phyloP scores from a whole-genome alignment of 2,888 invertebrate genomes.

The Archaeoteleia sp. region DNA sequence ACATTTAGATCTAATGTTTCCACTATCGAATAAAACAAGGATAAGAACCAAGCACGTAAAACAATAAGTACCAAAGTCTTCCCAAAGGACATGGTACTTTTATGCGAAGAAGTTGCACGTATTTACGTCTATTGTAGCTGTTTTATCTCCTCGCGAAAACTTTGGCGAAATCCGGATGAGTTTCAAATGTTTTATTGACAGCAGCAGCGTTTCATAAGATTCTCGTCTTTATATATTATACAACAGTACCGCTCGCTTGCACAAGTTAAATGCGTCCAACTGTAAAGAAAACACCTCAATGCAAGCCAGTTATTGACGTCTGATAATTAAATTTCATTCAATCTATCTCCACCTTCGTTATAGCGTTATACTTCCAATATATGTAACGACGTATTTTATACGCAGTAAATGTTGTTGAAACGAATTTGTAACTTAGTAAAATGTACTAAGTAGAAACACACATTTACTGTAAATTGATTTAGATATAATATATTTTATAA shows the following conservation, averaged over 20 bases:
- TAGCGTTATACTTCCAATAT: no score
- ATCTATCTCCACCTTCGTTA: no score
- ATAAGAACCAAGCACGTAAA: conserved; percentile 8
- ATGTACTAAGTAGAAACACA: no score
- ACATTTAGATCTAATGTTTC: neutral
- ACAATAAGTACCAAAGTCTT: conserved; percentile 14
- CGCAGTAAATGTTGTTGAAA: no score
- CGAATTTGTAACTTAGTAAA: no score
- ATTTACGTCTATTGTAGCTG: conserved; percentile 12
- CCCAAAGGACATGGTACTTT: conserved; percentile 16
- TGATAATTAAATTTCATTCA: no score
- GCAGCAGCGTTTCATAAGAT: conserved; percentile 12
- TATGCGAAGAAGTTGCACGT: conserved; percentile 12
- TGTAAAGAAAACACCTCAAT: no score
- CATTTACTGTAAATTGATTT: no score
- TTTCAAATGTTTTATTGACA: conserved; percentile 23
- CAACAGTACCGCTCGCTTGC: conserved; percentile 1
- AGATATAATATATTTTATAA: no score
- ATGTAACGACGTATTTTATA: no score
- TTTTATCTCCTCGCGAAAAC: conserved; percentile 16
- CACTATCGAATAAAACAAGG: neutral
- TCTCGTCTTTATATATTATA: conserved; percentile 1
- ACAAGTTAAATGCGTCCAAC: conserved; percentile 3
- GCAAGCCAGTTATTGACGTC: no score
- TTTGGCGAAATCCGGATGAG: conserved; percentile 9